Conservation (phyloP, 1,140 invertebrate species). For the Ceratoteleas bidentatus region DNA sequence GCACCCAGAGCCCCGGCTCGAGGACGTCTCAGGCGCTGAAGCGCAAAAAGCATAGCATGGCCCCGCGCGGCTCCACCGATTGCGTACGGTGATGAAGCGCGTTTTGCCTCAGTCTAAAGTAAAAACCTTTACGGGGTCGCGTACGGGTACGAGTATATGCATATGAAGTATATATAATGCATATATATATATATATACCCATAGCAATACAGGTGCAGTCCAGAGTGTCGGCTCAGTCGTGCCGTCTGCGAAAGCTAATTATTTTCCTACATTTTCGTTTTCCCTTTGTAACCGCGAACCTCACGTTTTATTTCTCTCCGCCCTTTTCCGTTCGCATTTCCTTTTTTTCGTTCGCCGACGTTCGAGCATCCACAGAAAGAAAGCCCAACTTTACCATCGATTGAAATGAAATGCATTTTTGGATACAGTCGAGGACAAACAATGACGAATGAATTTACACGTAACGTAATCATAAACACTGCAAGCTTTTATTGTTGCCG, state of each 20-base stretch:
- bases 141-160: constrained; percentile 53
- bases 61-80: too few relatives aligned
- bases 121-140: too few relatives aligned
- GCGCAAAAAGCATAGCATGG: too few relatives aligned
- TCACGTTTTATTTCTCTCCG: constrained; percentile 28
- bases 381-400: constrained; percentile 39
- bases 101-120: too few relatives aligned
- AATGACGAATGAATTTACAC: constrained; percentile 26
- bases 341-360: constrained; percentile 26
- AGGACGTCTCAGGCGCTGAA: too few relatives aligned
- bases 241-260: constrained; percentile 17
- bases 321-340: constrained; percentile 32
- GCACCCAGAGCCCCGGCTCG: too few relatives aligned
- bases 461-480: constrained; percentile 32
- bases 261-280: constrained; percentile 18
- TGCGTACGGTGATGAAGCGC: too few relatives aligned
- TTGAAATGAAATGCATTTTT: constrained; percentile 49
- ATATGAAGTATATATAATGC: constrained; percentile 44
- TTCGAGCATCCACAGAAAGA: too few relatives aligned
- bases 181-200: constrained; percentile 62
- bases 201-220: constrained; percentile 68
- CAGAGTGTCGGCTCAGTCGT: constrained; percentile 44
- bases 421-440: constrained; percentile 18
- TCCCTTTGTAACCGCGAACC: constrained; percentile 12
- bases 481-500: constrained; percentile 52